Base-by-base conservation (phyloP, 2,888 invertebrate species). In the Catocala sponsa region DNA sequence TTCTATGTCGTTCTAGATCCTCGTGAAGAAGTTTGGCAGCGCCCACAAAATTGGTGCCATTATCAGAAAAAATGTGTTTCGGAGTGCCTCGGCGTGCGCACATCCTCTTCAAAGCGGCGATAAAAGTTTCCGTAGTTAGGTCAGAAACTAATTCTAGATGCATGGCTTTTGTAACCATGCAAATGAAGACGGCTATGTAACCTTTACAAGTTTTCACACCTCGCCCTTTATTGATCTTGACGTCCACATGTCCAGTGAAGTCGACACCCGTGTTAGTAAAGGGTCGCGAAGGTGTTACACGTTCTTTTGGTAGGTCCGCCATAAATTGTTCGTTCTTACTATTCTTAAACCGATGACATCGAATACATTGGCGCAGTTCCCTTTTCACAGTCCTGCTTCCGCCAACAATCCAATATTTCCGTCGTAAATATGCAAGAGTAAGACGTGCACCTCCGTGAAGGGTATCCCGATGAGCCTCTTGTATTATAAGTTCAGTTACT, bases 161-260 rank as follows among this genome's bases (percentile, higher is more conserved):
- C 41, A 61, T 48, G 4, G 62, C 62, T 46, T 66, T 66, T 13
- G 66, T 64, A 6, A 10, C 46, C 52, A 63, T 50, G n/a, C 60
- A 60, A 11, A 60, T 42, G 9, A 60, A 60, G 32, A 55, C 42
- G 46, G 60, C 60, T n/a, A 68, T 54, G 12, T 65, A 68, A 0
- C 59, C 68, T 55, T 68, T 68, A 7, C 44, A 42, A 11, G 64
- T 56, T 33, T 58, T 68, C 9, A 50, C 35, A 5, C 58, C 58
- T 35, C 61, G 49, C n/a, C 63, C 61, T 51, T 60, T 67, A 42
- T 63, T 67, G 42, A 50, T 53, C 53, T 63, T 48, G 2, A 48
- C 32, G 11, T 48, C 48, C 4, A 48, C 48, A 25, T 48, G 25
- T 2, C 48, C 48, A 7, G 48, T 48, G 13, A 15, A 48, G 11